These are phyloP conservation scores for Clarias platycephalus DNA, from an alignment of 2,797 vertebrate species.

Conservation along the genomic window DNA sequence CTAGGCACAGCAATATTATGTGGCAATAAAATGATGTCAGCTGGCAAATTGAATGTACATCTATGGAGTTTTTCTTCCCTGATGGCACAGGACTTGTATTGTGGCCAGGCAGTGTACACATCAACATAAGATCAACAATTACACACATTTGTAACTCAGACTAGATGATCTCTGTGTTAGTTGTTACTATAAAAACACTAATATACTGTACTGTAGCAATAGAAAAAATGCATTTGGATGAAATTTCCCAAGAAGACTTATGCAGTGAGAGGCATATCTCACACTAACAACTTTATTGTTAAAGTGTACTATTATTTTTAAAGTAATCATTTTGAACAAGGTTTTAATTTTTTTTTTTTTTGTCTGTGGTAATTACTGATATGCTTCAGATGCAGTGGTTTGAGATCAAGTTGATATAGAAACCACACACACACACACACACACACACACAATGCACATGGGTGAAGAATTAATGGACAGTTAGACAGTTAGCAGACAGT, in stretches of 20 bases:
- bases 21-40: too few species aligned
- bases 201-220: too few species aligned
- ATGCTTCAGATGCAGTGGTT: not conserved
- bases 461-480: slow-evolving; percentile 72
- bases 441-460: slow-evolving; percentile 38
- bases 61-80: too few species aligned
- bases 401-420: not conserved
- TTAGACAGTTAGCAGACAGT: slow-evolving; percentile 68
- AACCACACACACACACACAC: not conserved
- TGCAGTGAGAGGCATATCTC: too few species aligned
- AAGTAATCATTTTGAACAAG: not conserved
- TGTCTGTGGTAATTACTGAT: not conserved
- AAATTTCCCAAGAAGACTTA: not conserved
- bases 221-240: not conserved
- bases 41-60: too few species aligned
- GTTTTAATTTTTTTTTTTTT: not conserved
- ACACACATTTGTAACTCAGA: too few species aligned
- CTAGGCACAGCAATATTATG: too few species aligned
- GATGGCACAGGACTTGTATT: too few species aligned
- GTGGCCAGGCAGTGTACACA: too few species aligned
- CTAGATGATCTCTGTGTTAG: not conserved
- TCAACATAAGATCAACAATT: not conserved
- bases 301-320: too few species aligned
- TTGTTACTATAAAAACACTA: too few species aligned
- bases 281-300: not conserved